Percentiles rank a stretch among this genome's conserved stretches.
phyloP scores from a whole-genome alignment of 2,888 invertebrate species.

The Gastrophysa polygoni region DNA sequence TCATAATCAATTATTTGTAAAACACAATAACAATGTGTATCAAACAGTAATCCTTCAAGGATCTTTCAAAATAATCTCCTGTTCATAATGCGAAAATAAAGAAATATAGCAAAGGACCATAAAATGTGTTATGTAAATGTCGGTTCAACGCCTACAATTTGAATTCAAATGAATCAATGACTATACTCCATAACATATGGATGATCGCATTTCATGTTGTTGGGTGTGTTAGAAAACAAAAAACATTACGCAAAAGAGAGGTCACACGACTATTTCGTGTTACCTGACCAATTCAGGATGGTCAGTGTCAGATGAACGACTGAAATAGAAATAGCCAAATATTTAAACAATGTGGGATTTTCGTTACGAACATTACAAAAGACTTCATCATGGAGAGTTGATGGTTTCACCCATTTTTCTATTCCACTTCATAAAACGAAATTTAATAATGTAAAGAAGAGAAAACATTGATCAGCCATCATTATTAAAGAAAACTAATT shows the following conservation, averaged over 20 bases:
- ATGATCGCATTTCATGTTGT: neutral
- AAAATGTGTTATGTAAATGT: neutral
- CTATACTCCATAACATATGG: neutral
- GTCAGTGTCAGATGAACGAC: neutral
- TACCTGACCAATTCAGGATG: conserved; percentile 7
- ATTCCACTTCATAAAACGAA: too few species aligned
- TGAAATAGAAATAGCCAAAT: conserved; percentile 11
- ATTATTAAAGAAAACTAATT: too few species aligned
- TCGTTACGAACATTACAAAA: neutral
- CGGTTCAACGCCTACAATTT: neutral
- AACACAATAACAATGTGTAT: too few species aligned
- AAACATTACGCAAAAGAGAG: neutral
- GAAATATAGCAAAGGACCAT: too few species aligned
- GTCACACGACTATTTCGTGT: neutral
- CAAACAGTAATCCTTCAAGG: too few species aligned
- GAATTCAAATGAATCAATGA: neutral
- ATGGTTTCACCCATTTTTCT: too few species aligned
- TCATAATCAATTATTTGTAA: too few species aligned
- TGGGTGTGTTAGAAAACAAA: neutral
- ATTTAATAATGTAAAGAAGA: too few species aligned
- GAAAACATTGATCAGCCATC: too few species aligned
- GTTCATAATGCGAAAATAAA: too few species aligned
- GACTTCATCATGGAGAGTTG: neutral
- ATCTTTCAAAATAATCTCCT: too few species aligned
- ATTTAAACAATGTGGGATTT: conserved; percentile 6